Percentiles rank a stretch among this genome's conserved stretches.
Evolutionary conservation across 2,888 invertebrate species (phyloP).

Genomic region (Lasioglossum villosulum): DNA sequence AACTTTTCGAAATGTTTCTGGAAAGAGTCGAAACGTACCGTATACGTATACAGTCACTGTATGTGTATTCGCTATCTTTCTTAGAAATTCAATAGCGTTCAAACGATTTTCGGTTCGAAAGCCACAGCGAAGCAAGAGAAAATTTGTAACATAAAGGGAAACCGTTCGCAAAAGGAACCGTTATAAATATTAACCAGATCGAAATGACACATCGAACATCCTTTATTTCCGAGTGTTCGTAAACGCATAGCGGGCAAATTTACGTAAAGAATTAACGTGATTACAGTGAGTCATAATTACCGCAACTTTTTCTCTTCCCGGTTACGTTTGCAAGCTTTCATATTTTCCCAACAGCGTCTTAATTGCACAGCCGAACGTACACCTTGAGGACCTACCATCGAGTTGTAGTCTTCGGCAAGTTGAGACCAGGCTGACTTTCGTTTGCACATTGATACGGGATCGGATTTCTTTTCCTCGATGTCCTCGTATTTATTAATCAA

Average conservation of each 20-base stretch:
- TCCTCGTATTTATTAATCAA: conserved; percentile 75
- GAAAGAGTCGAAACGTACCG: neutral
- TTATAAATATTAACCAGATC: no score
- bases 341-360: conserved; percentile 78
- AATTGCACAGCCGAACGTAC: conserved; percentile 73
- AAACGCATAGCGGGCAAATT: neutral
- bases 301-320: conserved; percentile 73
- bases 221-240: neutral
- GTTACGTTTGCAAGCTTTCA: conserved; percentile 77
- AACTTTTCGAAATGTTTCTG: conserved; percentile 45
- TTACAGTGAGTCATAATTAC: conserved; percentile 52
- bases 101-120: neutral
- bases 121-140: neutral
- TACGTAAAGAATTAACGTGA: neutral
- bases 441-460: conserved; percentile 74
- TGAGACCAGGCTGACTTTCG: conserved; percentile 76
- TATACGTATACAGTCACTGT: neutral
- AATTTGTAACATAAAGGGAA: neutral
- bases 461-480: conserved; percentile 70
- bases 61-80: neutral
- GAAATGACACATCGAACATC: neutral
- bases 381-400: conserved; percentile 72
- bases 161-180: no score
- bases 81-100: neutral
- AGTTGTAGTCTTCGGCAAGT: conserved; percentile 75